Percentiles rank a stretch among this genome's conserved stretches.
Conservation (phyloP, 2,113 vertebrate species). For the Piaya cayana region DNA sequence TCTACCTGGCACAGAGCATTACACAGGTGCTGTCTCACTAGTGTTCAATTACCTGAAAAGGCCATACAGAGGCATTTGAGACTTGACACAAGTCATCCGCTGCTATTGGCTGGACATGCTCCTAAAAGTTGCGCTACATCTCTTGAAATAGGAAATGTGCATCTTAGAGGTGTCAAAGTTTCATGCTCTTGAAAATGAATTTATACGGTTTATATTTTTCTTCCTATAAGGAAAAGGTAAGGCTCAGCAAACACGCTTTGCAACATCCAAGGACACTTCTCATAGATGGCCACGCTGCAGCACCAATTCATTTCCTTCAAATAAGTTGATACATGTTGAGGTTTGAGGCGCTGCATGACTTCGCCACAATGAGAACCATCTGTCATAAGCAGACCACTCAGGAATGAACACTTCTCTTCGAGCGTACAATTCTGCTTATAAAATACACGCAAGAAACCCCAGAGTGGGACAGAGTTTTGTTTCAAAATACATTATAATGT, state of each 20-base stretch:
- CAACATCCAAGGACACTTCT: not conserved
- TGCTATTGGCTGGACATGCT: not conserved
- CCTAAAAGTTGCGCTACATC: not conserved
- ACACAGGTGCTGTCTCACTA: not conserved
- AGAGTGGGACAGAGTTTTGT: constrained; percentile 19
- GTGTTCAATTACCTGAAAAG: not conserved
- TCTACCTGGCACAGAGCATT: not conserved
- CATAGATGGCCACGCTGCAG: not conserved
- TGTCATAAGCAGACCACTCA: not conserved
- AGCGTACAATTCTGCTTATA: constrained; percentile 19
- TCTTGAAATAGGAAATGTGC: not conserved
- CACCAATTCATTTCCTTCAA: not conserved
- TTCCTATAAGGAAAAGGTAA: not conserved
- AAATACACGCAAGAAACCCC: constrained; percentile 1
- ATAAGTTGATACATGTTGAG: constrained; percentile 14
- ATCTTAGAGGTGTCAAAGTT: not conserved
- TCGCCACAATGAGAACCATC: constrained; percentile 48
- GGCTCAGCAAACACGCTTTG: not conserved
- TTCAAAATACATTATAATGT: constrained; percentile 40
- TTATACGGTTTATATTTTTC: not conserved
- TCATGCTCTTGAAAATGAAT: not conserved
- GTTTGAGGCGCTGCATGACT: constrained; percentile 31
- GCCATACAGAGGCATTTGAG: not conserved
- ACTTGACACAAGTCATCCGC: too few relatives aligned
- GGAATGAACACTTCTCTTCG: not conserved